Percentiles rank a stretch among this genome's conserved stretches.
These are phyloP conservation scores for Antechinus flavipes DNA, from an alignment of 2,113 vertebrate species.

Conservation along the genomic window DNA sequence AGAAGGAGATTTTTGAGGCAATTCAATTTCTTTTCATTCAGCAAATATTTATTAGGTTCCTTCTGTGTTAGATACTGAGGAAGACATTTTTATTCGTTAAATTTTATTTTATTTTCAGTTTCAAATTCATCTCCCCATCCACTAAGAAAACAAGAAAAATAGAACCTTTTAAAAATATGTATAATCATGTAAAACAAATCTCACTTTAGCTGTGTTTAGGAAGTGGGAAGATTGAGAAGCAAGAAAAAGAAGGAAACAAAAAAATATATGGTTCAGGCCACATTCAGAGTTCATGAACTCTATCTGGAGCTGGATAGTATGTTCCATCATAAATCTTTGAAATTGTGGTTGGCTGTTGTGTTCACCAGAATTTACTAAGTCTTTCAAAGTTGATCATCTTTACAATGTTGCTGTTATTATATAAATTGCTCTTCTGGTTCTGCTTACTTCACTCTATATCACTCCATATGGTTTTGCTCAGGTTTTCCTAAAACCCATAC, in stretches of 20 bases:
- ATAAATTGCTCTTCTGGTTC: not conserved
- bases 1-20: not conserved
- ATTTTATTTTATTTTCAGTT: not conserved
- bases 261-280: not conserved
- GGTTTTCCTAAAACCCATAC: not conserved
- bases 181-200: not conserved
- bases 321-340: not conserved
- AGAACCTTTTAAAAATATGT: not conserved
- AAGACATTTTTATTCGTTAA: not conserved
- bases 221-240: rapidly evolving
- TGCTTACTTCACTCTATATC: not conserved
- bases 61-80: not conserved
- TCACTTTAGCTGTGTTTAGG: not conserved
- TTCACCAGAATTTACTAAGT: not conserved
- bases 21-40: not conserved
- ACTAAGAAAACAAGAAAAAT: not conserved
- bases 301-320: not conserved
- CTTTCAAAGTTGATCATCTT: not conserved
- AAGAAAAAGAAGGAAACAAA: not conserved
- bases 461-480: not conserved
- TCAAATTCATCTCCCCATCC: not conserved
- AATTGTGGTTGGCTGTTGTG: not conserved
- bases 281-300: not conserved
- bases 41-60: not conserved
- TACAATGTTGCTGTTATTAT: not conserved